phyloP scores from a whole-genome alignment of 1,140 invertebrate species.

The Melanaphis sacchari region DNA sequence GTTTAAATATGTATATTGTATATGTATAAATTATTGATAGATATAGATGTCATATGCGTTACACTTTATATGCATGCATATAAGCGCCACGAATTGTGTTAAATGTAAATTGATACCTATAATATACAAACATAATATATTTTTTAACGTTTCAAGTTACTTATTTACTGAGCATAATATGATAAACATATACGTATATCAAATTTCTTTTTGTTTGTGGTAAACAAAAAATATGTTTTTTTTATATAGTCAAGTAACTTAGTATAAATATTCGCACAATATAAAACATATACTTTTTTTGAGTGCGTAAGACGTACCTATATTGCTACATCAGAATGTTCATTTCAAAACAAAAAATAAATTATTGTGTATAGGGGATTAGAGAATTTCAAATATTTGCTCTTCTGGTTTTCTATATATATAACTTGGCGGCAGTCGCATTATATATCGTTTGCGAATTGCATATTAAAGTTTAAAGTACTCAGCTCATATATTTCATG shows the following conservation, averaged over 20 bases:
- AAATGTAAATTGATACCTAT: not conserved
- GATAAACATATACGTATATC: not conserved
- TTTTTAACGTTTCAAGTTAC: not conserved
- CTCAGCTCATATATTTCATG: not conserved
- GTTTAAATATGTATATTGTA: not conserved
- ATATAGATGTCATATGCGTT: not conserved
- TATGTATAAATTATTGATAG: not conserved
- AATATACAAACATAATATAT: not conserved
- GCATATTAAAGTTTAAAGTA: slow-evolving; percentile 3
- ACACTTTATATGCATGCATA: not conserved
- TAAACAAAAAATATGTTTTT: not conserved
- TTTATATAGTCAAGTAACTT: not conserved
- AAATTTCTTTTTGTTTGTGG: not conserved
- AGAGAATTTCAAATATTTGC: not conserved
- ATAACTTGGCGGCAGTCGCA: not conserved
- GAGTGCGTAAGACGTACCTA: not conserved
- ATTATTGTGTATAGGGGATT: not conserved
- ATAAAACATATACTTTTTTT: not conserved
- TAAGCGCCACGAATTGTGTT: not conserved
- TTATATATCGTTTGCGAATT: not conserved
- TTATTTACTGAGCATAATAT: not conserved
- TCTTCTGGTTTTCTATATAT: not conserved
- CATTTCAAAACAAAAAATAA: not conserved
- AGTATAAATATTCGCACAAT: not conserved
- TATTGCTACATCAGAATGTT: slow-evolving; percentile 5